These are phyloP conservation scores for Drosophila kanapiae DNA, from an alignment of 1,140 invertebrate species.

Conservation along the genomic window DNA sequence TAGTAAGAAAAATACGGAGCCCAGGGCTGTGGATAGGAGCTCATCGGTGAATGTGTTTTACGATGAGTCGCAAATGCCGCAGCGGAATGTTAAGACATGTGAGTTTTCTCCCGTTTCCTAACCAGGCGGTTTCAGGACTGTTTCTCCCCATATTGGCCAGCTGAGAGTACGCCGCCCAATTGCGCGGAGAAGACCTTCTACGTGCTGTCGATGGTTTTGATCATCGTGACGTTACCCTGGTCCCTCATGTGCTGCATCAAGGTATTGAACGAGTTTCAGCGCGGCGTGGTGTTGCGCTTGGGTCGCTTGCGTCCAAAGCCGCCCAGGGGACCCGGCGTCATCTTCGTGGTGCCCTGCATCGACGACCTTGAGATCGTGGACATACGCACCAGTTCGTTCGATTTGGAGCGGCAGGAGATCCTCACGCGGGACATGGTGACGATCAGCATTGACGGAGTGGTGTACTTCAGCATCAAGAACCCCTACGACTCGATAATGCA, in stretches of 20 bases:
- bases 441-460: slow-evolving; percentile 95
- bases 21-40: background rate
- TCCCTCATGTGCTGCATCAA: slow-evolving; percentile 93
- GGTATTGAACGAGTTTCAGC: slow-evolving; percentile 90
- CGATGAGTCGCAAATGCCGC: slow-evolving; percentile 23
- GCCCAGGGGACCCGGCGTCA: slow-evolving; percentile 90
- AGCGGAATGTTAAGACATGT: slow-evolving; percentile 63
- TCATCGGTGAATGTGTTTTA: slow-evolving; percentile 10
- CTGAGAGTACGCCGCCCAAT: slow-evolving; percentile 86
- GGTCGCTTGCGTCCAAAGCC: slow-evolving; percentile 88
- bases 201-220: slow-evolving; percentile 90
- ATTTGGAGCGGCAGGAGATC: slow-evolving; percentile 88
- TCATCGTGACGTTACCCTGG: slow-evolving; percentile 93
- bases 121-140: background rate
- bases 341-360: slow-evolving; percentile 95
- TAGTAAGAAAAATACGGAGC: background rate
- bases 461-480: slow-evolving; percentile 93
- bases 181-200: slow-evolving; percentile 92
- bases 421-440: slow-evolving; percentile 96
- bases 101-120: background rate
- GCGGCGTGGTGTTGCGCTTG: slow-evolving; percentile 94
- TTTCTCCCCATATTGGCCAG: slow-evolving; percentile 55
- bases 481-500: slow-evolving; percentile 92
- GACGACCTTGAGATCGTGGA: slow-evolving; percentile 93
- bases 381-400: slow-evolving; percentile 88